phyloP scores from a whole-genome alignment of 2,888 invertebrate species.

The Synanthedon andrenaeformis region DNA sequence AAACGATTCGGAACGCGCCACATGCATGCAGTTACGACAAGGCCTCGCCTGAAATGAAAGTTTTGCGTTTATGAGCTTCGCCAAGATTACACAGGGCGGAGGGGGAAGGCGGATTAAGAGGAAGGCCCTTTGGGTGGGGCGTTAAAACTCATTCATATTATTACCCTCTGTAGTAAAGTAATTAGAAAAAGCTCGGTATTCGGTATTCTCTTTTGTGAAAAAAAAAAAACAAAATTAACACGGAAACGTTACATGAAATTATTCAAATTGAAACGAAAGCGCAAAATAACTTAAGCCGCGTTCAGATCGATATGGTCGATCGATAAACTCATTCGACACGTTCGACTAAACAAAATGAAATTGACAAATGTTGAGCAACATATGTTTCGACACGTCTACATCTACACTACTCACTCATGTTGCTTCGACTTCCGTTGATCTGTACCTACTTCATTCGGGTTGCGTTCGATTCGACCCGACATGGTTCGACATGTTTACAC shows the following conservation, averaged over 20 bases:
- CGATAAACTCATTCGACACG: no score
- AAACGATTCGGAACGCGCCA: not conserved
- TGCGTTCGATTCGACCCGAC: no score
- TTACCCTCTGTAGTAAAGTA: conserved; percentile 6
- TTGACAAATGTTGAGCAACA: no score
- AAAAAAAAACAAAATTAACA: conserved; percentile 8
- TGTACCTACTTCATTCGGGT: no score
- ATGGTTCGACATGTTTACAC: no score
- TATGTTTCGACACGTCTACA: no score
- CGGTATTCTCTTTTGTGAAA: conserved; percentile 6
- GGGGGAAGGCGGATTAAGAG: not conserved
- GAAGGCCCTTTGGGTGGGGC: conserved; percentile 3
- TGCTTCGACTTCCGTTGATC: no score
- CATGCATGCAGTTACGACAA: conserved; percentile 3
- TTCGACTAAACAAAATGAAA: no score
- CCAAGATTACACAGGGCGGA: conserved; percentile 4
- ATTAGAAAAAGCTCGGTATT: conserved; percentile 8
- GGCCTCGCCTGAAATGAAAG: conserved; percentile 7
- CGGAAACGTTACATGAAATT: not conserved
- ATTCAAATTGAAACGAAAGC: not conserved
- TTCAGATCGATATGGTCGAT: no score
- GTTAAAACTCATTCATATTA: conserved; percentile 9
- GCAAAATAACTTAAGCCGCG: no score
- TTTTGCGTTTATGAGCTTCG: conserved; percentile 6
- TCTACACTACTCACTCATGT: no score